Percentiles rank a stretch among this genome's conserved stretches.
Evolutionary conservation across 1,140 invertebrate genomes (phyloP).

Genomic region (Pseudobourletiella spinata): DNA sequence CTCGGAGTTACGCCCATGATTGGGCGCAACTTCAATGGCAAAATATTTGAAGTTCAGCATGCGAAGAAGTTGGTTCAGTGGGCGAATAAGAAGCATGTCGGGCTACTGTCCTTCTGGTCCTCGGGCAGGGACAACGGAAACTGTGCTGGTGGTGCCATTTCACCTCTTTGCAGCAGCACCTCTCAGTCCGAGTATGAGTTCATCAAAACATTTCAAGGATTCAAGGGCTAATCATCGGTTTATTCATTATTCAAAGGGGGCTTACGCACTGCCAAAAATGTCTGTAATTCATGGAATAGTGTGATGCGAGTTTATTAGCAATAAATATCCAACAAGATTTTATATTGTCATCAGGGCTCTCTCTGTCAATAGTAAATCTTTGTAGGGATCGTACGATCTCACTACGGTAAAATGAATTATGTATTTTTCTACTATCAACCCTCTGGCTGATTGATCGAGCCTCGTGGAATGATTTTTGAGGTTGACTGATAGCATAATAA

Average conservation of each 20-base stretch:
- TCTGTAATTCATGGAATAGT: too few species aligned
- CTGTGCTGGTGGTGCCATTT: slow-evolving; percentile 16
- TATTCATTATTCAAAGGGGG: slow-evolving; percentile 26
- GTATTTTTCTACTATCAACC: too few species aligned
- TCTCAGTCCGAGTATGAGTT: slow-evolving; percentile 26
- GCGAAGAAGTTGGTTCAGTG: slow-evolving; percentile 34
- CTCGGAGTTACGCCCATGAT: slow-evolving; percentile 36
- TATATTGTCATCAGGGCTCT: too few species aligned
- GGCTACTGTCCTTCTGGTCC: slow-evolving; percentile 37
- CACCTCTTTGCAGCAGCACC: slow-evolving; percentile 26
- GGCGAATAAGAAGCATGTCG: slow-evolving; percentile 34
- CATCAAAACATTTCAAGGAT: slow-evolving; percentile 30
- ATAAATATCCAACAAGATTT: too few species aligned
- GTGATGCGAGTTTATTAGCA: too few species aligned
- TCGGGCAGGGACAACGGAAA: slow-evolving; percentile 36
- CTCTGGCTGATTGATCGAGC: too few species aligned
- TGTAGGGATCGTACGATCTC: too few species aligned
- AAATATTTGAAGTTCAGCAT: slow-evolving; percentile 28
- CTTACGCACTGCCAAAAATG: too few species aligned
- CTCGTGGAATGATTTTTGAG: too few species aligned
- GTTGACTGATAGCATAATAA: too few species aligned
- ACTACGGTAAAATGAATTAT: too few species aligned
- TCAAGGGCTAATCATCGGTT: slow-evolving; percentile 12
- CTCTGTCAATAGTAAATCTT: too few species aligned
- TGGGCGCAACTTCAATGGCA: slow-evolving; percentile 37